Evolutionary conservation across 2,113 vertebrate species (phyloP).

Genomic region (Ophiodon elongatus): DNA sequence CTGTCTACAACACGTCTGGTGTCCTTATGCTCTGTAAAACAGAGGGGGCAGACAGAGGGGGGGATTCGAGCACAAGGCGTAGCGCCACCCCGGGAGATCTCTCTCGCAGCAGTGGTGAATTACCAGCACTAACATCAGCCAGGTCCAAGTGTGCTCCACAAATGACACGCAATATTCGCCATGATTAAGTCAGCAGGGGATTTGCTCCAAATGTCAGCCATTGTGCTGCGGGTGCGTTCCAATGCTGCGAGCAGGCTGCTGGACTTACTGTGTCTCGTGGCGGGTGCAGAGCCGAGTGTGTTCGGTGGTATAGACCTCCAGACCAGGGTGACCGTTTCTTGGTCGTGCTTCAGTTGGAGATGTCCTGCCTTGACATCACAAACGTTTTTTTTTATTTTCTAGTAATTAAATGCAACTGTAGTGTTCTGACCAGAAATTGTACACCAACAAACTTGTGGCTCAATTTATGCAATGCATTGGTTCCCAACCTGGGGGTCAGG

Average conservation of each 20-base stretch:
- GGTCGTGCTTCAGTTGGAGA: neutral
- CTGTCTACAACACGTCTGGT: conserved; percentile 44
- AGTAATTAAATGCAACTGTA: neutral
- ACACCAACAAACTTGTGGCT: neutral
- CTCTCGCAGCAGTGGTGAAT: conserved; percentile 84
- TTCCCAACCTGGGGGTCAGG: neutral
- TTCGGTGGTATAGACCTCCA: neutral
- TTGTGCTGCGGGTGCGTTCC: conserved; percentile 56
- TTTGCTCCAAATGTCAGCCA: conserved; percentile 85
- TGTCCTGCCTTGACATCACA: neutral
- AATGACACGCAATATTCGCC: conserved; percentile 86
- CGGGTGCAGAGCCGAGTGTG: conserved; percentile 16
- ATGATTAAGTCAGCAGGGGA: conserved; percentile 86
- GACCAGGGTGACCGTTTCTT: neutral
- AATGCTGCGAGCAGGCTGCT: conserved; percentile 54
- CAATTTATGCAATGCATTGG: neutral
- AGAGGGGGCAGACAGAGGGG: conserved; percentile 40
- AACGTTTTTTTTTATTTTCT: neutral
- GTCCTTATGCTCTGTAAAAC: conserved; percentile 55
- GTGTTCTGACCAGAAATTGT: neutral
- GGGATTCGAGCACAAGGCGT: conserved; percentile 56
- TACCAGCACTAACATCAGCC: conserved; percentile 84
- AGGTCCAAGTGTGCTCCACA: conserved; percentile 82
- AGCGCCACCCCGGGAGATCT: conserved; percentile 70
- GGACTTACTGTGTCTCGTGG: conserved; percentile 32